A percentile compares a stretch with the other conserved stretches of the same genome.
These are phyloP conservation scores for Ochropleura plecta DNA, from an alignment of 2,888 invertebrate species.

Conservation along the genomic window DNA sequence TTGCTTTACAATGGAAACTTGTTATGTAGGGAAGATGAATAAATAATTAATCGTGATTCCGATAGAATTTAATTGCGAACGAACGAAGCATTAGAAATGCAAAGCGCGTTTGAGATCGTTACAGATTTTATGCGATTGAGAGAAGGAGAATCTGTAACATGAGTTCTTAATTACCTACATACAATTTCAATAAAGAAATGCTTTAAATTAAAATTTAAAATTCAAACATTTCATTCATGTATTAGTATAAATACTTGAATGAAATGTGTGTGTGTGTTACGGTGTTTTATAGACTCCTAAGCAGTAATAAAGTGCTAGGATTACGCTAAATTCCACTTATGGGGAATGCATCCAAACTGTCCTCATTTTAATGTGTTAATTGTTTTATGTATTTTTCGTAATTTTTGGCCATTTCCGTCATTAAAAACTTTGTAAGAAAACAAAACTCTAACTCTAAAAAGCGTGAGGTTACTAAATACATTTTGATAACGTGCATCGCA, in stretches of 20 bases:
- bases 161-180: conserved; percentile 5
- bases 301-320: too few relatives aligned
- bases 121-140: conserved; percentile 51
- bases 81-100: conserved; percentile 59
- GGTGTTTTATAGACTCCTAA: too few relatives aligned
- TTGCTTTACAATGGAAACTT: conserved; percentile 28
- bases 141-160: conserved; percentile 27
- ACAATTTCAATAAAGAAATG: not conserved
- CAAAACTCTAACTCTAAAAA: conserved; percentile 1
- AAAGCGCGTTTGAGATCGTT: conserved; percentile 49
- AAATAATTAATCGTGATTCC: conserved; percentile 48
- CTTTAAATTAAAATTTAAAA: conserved; percentile 8
- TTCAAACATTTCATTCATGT: not conserved
- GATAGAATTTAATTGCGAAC: conserved; percentile 60
- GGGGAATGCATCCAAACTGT: not conserved
- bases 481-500: conserved; percentile 45
- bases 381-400: not conserved
- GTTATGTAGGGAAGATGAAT: conserved; percentile 44
- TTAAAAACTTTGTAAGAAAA: conserved; percentile 5
- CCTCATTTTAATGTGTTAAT: not conserved
- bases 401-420: not conserved
- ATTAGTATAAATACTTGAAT: too few relatives aligned
- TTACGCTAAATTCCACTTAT: too few relatives aligned
- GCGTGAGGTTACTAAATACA: conserved; percentile 7
- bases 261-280: too few relatives aligned